These are phyloP conservation scores for Drosophila pruinosa DNA, from an alignment of 1,140 invertebrate genomes.

Conservation along the genomic window DNA sequence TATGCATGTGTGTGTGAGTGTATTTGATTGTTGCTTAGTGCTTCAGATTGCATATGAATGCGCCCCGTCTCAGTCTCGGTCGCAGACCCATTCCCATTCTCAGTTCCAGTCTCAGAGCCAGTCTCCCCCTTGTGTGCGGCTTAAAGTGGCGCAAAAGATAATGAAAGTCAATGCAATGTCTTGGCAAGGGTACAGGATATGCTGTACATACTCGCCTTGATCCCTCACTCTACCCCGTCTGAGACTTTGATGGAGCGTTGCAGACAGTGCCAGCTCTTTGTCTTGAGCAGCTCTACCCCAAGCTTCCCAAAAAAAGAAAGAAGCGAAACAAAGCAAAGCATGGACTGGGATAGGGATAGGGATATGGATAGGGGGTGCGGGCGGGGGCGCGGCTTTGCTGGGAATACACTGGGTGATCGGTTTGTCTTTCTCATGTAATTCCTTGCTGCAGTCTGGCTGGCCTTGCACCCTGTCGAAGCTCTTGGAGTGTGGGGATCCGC, in stretches of 20 bases:
- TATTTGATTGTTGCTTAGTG: conserved; percentile 30
- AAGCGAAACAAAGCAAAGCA: not conserved
- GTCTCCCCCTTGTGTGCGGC: conserved; percentile 7
- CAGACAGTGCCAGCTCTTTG: conserved; percentile 68
- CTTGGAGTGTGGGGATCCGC: no score
- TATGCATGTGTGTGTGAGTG: not conserved
- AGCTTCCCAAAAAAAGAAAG: not conserved
- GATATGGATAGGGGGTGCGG: not conserved
- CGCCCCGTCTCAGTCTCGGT: not conserved
- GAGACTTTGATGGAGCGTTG: not conserved
- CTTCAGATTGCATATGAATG: conserved; percentile 37
- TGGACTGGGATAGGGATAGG: not conserved
- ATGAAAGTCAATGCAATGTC: conserved; percentile 71
- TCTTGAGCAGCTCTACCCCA: conserved; percentile 21
- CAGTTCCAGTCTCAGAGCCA: not conserved
- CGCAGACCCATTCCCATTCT: not conserved
- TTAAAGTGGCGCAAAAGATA: conserved; percentile 73
- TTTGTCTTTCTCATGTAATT: conserved; percentile 60
- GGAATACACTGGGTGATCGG: conserved; percentile 17
- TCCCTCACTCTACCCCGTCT: not conserved
- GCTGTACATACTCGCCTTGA: conserved; percentile 28
- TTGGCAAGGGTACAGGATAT: conserved; percentile 77
- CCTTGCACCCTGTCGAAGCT: conserved; percentile 31
- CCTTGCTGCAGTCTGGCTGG: conserved; percentile 4
- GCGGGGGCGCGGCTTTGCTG: no score